A percentile compares a stretch with the other conserved stretches of the same genome.
These are phyloP conservation scores for Anseranas semipalmata DNA, from an alignment of 2,113 vertebrate species.

Conservation along the genomic window DNA sequence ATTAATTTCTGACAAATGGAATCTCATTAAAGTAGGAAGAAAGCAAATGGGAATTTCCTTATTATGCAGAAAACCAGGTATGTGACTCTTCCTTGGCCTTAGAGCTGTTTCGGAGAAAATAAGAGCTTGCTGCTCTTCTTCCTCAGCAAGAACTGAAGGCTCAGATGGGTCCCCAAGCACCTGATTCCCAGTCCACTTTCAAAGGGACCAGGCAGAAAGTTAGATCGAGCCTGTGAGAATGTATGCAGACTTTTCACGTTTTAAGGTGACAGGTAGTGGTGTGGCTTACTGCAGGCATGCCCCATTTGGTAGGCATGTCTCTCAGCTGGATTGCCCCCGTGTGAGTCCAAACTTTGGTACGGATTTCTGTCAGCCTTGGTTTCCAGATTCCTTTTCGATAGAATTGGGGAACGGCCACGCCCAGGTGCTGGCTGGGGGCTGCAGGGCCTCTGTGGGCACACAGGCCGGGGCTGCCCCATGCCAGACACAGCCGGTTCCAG, in stretches of 20 bases:
- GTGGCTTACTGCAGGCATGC: not conserved
- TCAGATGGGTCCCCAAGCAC: not conserved
- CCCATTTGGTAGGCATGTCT: not conserved
- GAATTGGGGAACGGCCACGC: not conserved
- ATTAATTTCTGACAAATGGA: not conserved
- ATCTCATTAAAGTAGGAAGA: not conserved
- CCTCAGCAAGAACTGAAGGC: not conserved
- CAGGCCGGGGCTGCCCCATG: not conserved
- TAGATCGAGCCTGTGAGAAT: not conserved
- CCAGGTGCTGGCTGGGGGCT: rapidly evolving
- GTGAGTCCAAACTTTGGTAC: not conserved
- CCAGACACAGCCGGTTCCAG: not conserved
- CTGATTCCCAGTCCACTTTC: not conserved
- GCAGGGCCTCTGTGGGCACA: too few species aligned
- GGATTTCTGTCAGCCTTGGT: not conserved
- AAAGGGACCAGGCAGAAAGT: not conserved
- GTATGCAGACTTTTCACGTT: not conserved
- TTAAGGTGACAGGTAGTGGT: not conserved
- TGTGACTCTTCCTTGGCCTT: not conserved
- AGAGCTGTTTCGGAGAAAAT: not conserved
- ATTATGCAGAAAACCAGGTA: not conserved
- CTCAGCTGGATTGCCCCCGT: not conserved
- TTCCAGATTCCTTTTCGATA: not conserved
- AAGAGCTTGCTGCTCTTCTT: not conserved
- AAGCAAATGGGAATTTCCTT: not conserved